Evolutionary conservation across 2,888 invertebrate species (phyloP).

Genomic region (Cheilosia pagana): DNA sequence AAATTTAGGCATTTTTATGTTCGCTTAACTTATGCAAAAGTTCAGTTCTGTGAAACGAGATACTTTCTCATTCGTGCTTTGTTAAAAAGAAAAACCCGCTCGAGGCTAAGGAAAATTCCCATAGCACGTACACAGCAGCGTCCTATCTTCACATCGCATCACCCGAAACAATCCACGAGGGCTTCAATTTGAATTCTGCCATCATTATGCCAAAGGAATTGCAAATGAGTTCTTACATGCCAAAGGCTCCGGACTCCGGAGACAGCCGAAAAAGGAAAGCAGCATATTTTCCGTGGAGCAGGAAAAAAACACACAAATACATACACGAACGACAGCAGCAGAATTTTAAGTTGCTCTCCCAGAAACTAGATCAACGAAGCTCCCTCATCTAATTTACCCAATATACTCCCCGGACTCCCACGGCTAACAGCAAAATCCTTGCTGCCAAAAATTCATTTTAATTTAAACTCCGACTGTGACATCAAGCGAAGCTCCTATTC

Average conservation of each 20-base stretch:
- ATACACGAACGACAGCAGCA: constrained; percentile 31
- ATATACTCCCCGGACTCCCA: constrained; percentile 23
- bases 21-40: constrained; percentile 4
- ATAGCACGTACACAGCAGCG: constrained; percentile 55
- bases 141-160: constrained; percentile 48
- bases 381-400: constrained; percentile 55
- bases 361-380: constrained; percentile 47
- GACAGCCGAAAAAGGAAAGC: constrained; percentile 36
- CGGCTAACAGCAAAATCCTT: constrained; percentile 3
- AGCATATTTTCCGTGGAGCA: constrained; percentile 53
- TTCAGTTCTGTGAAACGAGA: constrained; percentile 17
- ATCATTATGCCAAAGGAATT: constrained; percentile 76
- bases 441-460: constrained; percentile 63
- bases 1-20: background rate
- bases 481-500: constrained; percentile 67
- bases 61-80: constrained; percentile 19
- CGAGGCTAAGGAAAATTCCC: constrained; percentile 19
- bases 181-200: constrained; percentile 61
- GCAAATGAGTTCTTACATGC: constrained; percentile 74
- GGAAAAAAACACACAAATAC: constrained; percentile 19
- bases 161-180: constrained; percentile 53
- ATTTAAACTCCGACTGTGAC: constrained; percentile 57
- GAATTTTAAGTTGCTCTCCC: constrained; percentile 64
- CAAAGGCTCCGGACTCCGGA: constrained; percentile 51
- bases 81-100: constrained; percentile 2